Conservation (phyloP, 2,797 vertebrate genomes). For the Microhierax caerulescens region DNA sequence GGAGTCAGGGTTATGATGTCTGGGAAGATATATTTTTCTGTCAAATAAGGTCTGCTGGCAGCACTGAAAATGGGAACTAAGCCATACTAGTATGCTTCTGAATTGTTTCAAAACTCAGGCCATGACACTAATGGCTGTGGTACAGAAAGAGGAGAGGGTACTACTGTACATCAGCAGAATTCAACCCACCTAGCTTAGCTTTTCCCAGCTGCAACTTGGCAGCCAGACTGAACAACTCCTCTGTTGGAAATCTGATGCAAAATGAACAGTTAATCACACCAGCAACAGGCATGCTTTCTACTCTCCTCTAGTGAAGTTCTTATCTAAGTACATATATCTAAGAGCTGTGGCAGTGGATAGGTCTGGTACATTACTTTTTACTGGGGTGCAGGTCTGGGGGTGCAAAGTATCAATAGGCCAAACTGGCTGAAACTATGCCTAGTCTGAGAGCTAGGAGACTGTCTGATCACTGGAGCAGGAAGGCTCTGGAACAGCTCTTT, state of each 20-base stretch:
- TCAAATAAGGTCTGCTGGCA: not conserved
- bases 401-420: not conserved
- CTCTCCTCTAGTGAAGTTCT: not conserved
- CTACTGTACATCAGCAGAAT: conserved; percentile 1
- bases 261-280: not conserved
- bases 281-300: not conserved
- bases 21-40: not conserved
- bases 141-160: not conserved
- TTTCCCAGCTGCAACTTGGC: not conserved
- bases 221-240: not conserved
- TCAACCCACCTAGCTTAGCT: not conserved
- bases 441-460: not conserved
- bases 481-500: not conserved
- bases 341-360: not conserved
- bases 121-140: not conserved
- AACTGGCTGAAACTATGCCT: not conserved
- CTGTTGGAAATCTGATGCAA: not conserved
- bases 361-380: not conserved
- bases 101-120: not conserved
- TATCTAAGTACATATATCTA: not conserved
- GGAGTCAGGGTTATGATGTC: not conserved
- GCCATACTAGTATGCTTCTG: not conserved
- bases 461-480: not conserved
- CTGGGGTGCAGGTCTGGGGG: not conserved
- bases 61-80: not conserved